These are phyloP conservation scores for Apoda limacodes DNA, from an alignment of 2,888 invertebrate species.

Conservation along the genomic window DNA sequence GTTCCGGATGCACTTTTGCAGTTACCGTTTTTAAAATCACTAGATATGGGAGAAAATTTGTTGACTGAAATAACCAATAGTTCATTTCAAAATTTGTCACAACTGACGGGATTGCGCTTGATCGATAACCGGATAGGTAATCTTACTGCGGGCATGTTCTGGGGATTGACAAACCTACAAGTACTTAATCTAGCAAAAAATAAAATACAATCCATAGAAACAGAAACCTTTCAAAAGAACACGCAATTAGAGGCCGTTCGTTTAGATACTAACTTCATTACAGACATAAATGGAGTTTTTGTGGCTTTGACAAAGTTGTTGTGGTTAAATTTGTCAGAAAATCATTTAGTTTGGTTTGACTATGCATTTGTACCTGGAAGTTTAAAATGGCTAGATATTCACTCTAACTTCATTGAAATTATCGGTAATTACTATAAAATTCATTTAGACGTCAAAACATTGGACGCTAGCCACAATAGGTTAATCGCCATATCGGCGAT, in stretches of 20 bases:
- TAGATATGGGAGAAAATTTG: slow-evolving; percentile 93
- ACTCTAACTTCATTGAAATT: slow-evolving; percentile 88
- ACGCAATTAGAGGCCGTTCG: slow-evolving; percentile 87
- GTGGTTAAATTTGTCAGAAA: slow-evolving; percentile 91
- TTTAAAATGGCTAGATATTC: slow-evolving; percentile 90
- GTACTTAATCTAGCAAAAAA: slow-evolving; percentile 91
- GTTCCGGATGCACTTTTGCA: slow-evolving; percentile 89
- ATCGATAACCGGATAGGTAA: slow-evolving; percentile 93
- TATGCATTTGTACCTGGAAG: slow-evolving; percentile 91
- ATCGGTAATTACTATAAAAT: slow-evolving; percentile 90
- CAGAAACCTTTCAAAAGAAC: slow-evolving; percentile 87
- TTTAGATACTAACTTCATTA: slow-evolving; percentile 87
- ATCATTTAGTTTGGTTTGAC: slow-evolving; percentile 93
- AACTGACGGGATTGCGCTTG: slow-evolving; percentile 87
- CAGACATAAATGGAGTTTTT: slow-evolving; percentile 91
- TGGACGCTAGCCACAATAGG: slow-evolving; percentile 91
- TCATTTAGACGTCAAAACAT: slow-evolving; percentile 82
- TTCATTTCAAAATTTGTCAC: slow-evolving; percentile 86
- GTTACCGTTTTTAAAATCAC: slow-evolving; percentile 84
- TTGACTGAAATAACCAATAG: slow-evolving; percentile 85
- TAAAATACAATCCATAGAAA: slow-evolving; percentile 86
- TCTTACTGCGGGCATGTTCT: slow-evolving; percentile 88
- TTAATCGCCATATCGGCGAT: slow-evolving; percentile 82
- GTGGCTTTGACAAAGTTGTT: slow-evolving; percentile 84
- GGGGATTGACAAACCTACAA: slow-evolving; percentile 84